phyloP scores from a whole-genome alignment of 2,113 vertebrate species.

The Asarcornis scutulata region DNA sequence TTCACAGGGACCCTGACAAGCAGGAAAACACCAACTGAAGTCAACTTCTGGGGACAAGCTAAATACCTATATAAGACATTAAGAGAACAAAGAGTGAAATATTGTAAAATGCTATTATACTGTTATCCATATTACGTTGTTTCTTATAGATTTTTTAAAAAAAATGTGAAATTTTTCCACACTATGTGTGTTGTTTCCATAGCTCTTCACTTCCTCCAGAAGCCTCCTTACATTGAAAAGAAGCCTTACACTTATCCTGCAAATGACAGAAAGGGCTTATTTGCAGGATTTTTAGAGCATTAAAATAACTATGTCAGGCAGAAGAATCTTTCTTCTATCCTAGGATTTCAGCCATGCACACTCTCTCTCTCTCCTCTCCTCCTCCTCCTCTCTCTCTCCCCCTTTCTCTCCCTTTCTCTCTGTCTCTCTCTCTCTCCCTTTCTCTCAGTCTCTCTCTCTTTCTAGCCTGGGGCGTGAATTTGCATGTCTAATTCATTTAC shows the following conservation, averaged over 20 bases:
- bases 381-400: constrained; percentile 6
- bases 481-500: constrained; percentile 80
- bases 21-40: constrained; percentile 86
- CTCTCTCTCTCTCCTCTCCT: constrained; percentile 41
- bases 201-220: constrained; percentile 90
- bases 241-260: constrained; percentile 88
- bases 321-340: constrained; percentile 85
- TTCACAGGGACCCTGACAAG: constrained; percentile 89
- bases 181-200: constrained; percentile 97
- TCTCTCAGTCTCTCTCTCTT: constrained; percentile 69
- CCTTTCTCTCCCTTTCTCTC: constrained; percentile 62
- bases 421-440: constrained; percentile 17
- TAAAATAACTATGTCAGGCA: constrained; percentile 85
- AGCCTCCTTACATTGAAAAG: constrained; percentile 88
- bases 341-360: constrained; percentile 89
- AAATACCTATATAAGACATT: constrained; percentile 97
- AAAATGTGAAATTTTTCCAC: constrained; percentile 99
- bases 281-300: constrained; percentile 87
- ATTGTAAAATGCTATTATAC: constrained; percentile 99
- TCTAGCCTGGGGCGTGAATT: constrained; percentile 70
- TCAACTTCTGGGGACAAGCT: constrained; percentile 92
- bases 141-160: constrained; percentile 99
- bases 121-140: constrained; percentile 99
- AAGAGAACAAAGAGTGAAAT: constrained; percentile 97
- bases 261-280: constrained; percentile 84